phyloP scores from a whole-genome alignment of 2,113 vertebrate genomes.

The Neodontobutis hainanensis region DNA sequence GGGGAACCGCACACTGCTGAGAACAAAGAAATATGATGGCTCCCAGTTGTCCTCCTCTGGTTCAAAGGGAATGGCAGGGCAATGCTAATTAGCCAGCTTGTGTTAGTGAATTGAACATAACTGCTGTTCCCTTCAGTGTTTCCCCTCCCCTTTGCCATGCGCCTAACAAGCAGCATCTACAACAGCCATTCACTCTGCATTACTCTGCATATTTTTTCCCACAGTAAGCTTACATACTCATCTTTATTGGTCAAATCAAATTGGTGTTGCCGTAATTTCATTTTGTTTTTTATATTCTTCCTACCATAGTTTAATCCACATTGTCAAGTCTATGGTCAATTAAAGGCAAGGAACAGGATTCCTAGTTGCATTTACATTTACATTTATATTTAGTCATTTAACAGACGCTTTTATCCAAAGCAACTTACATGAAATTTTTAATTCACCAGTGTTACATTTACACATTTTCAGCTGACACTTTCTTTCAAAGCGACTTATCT shows the following conservation, averaged over 20 bases:
- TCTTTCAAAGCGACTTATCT: too few relatives aligned
- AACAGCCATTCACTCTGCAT: slow-evolving; percentile 51
- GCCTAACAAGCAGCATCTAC: slow-evolving; percentile 57
- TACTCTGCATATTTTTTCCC: slow-evolving; percentile 56
- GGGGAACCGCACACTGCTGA: slow-evolving; percentile 46
- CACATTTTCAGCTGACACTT: too few relatives aligned
- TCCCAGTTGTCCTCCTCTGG: slow-evolving; percentile 58
- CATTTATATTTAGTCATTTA: too few relatives aligned
- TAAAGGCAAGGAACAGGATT: slow-evolving; percentile 48
- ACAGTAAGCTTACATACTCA: slow-evolving; percentile 36
- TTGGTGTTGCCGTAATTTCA: neutral
- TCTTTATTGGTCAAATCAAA: neutral
- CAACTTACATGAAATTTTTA: too few relatives aligned
- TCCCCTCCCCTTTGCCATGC: slow-evolving; percentile 21
- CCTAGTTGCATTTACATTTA: too few relatives aligned
- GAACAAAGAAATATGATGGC: slow-evolving; percentile 65
- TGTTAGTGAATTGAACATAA: slow-evolving; percentile 59
- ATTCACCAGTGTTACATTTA: too few relatives aligned
- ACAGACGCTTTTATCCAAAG: too few relatives aligned
- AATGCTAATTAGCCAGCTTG: slow-evolving; percentile 69
- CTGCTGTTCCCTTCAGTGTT: slow-evolving; percentile 46
- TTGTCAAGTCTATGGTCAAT: slow-evolving; percentile 51
- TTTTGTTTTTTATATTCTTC: slow-evolving; percentile 39
- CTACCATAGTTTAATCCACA: slow-evolving; percentile 41
- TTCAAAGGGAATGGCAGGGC: slow-evolving; percentile 66